Evolutionary conservation across 2,113 vertebrate genomes (phyloP).

Genomic region (Limanda limanda): DNA sequence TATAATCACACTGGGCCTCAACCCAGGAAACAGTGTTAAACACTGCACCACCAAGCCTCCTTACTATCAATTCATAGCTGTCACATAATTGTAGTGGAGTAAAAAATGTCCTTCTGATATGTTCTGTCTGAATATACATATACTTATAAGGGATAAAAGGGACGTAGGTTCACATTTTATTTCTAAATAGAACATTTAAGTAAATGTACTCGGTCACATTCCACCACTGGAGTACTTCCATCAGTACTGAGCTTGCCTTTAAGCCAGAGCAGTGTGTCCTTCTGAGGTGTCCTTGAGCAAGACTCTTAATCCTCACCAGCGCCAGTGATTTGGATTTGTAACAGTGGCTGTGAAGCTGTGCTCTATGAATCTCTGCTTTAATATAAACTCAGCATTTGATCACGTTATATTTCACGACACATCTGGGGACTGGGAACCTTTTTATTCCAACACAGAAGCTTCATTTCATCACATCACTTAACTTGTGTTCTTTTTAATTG

Average conservation of each 20-base stretch:
- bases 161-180: neutral
- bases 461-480: neutral
- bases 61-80: neutral
- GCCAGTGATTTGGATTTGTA: neutral
- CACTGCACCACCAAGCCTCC: no score
- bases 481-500: conserved; percentile 2
- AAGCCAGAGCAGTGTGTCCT: conserved; percentile 18
- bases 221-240: neutral
- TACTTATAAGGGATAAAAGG: neutral
- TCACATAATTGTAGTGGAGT: neutral
- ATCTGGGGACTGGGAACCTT: neutral
- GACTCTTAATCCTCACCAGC: conserved; percentile 44
- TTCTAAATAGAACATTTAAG: neutral
- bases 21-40: no score
- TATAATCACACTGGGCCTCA: no score
- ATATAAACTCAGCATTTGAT: conserved; percentile 34
- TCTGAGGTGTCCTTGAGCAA: conserved; percentile 59
- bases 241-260: conserved; percentile 7
- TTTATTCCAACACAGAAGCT: neutral
- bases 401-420: neutral
- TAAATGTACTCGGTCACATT: conserved; percentile 3
- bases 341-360: neutral
- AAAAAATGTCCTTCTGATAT: no score
- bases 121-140: neutral
- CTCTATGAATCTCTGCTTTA: neutral